Evolutionary conservation across 1,140 invertebrate genomes (phyloP).

Genomic region (Polypedilum vanderplanki): DNA sequence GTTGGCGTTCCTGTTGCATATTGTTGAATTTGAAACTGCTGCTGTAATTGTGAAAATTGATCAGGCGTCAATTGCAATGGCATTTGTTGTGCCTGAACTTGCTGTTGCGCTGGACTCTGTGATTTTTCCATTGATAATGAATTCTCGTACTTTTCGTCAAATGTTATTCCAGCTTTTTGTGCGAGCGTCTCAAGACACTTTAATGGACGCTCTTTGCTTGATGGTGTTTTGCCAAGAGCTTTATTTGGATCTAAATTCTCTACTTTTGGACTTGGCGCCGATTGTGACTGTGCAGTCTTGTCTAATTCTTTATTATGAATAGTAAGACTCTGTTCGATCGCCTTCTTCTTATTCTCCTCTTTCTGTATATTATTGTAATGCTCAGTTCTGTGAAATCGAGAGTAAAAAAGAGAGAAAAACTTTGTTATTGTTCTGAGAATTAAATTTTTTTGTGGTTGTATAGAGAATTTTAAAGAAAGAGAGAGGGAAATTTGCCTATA

Average conservation of each 20-base stretch:
- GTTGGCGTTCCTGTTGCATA: conserved; percentile 40
- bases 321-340: conserved; percentile 37
- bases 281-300: background rate
- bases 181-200: conserved; percentile 59
- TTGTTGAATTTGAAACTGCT: conserved; percentile 38
- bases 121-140: conserved; percentile 41
- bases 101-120: conserved; percentile 41
- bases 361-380: conserved; percentile 44
- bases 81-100: conserved; percentile 39
- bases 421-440: background rate
- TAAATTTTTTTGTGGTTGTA: too few relatives aligned
- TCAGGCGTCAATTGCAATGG: conserved; percentile 42
- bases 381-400: conserved; percentile 40
- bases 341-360: conserved; percentile 36
- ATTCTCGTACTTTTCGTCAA: conserved; percentile 57
- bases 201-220: conserved; percentile 45
- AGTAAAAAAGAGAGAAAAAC: conserved; percentile 14
- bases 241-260: conserved; percentile 25
- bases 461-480: too few relatives aligned
- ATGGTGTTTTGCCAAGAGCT: background rate
- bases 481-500: too few relatives aligned
- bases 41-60: conserved; percentile 44
- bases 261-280: conserved; percentile 14
- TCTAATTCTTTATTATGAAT: background rate
- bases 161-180: conserved; percentile 58